phyloP scores from a whole-genome alignment of 2,888 invertebrate species.

The Drepanosiphum platanoidis region DNA sequence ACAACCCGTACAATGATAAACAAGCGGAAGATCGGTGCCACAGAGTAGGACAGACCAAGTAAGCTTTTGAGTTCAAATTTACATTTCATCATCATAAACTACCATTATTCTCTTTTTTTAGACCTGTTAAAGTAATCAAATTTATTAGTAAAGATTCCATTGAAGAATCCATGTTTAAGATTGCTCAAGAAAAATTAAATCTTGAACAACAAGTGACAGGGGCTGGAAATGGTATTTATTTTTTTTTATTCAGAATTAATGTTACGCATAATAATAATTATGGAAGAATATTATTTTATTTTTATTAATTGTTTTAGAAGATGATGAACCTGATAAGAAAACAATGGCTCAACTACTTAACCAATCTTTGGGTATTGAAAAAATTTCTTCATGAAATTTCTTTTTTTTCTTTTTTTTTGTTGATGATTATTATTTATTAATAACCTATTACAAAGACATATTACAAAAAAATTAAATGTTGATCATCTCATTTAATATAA shows the following conservation, averaged over 20 bases:
- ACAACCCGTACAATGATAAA: conserved; percentile 98
- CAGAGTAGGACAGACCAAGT: conserved; percentile 76
- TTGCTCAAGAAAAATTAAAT: conserved; percentile 90
- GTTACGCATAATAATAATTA: conserved; percentile 24
- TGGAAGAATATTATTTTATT: conserved; percentile 22
- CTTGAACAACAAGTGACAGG: conserved; percentile 83
- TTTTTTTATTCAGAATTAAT: not conserved
- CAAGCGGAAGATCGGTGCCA: conserved; percentile 94
- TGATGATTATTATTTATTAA: not conserved
- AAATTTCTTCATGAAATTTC: conserved; percentile 14
- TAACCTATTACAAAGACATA: not conserved
- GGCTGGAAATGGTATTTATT: conserved; percentile 60
- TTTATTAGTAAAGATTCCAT: conserved; percentile 87
- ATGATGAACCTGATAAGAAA: conserved; percentile 78
- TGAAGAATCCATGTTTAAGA: conserved; percentile 90
- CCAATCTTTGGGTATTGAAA: conserved; percentile 76
- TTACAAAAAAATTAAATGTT: not conserved
- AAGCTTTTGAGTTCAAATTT: conserved; percentile 35
- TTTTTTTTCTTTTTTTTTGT: not conserved
- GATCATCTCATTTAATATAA: not conserved
- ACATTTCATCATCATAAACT: not conserved
- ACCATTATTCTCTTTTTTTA: conserved; percentile 66
- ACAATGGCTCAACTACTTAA: conserved; percentile 84
- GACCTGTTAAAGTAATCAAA: conserved; percentile 86
- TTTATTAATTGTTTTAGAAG: conserved; percentile 69